These are phyloP conservation scores for Listronotus oregonensis DNA, from an alignment of 1,140 invertebrate species.

Conservation along the genomic window DNA sequence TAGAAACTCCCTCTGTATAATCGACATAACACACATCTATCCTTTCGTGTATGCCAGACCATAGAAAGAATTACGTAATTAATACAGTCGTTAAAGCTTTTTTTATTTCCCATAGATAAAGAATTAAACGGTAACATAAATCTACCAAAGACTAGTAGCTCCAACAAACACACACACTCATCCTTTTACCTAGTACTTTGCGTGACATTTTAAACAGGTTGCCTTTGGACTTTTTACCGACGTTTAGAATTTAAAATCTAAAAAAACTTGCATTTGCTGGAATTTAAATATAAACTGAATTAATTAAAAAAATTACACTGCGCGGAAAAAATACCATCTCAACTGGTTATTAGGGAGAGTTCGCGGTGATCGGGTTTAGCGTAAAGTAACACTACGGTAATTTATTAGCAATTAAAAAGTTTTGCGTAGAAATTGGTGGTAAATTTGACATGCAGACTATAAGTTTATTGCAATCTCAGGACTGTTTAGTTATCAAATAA, in stretches of 20 bases:
- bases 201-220: constrained; percentile 1
- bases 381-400: neutral
- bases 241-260: constrained; percentile 5
- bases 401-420: no score
- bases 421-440: no score
- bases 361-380: neutral
- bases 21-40: no score
- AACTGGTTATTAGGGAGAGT: constrained; percentile 2
- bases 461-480: no score
- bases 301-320: constrained; percentile 15
- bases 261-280: constrained; percentile 10
- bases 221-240: constrained; percentile 5
- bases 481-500: no score
- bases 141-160: constrained; percentile 7
- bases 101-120: neutral
- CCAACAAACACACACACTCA: neutral
- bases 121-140: constrained; percentile 11
- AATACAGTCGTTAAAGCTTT: no score
- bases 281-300: constrained; percentile 18
- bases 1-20: no score
- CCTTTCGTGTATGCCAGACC: no score
- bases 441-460: no score
- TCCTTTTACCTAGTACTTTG: constrained; percentile 2
- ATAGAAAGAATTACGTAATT: no score
- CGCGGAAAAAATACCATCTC: constrained; percentile 4